Evolutionary conservation across 2,888 invertebrate genomes (phyloP), one percentile per base, ranked within the genome.

Genomic region (Synanthedon tipuliformis): DNA sequence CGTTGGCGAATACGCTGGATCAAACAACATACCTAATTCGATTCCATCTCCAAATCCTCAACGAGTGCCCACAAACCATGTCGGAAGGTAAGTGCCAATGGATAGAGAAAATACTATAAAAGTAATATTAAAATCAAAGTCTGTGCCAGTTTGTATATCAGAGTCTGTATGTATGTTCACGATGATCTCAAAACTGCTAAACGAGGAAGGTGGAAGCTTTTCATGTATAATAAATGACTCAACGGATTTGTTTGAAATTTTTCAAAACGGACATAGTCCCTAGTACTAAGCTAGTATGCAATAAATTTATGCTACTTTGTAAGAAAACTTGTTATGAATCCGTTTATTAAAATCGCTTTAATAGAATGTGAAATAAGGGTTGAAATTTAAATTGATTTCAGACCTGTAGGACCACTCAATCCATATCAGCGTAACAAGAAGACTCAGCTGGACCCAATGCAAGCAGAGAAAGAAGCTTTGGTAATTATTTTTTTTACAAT

Each of bases 391-490:
- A 18, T 49, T 49, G 11, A 49, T 65, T 78, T 53, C 77, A 87
- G 87, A 61, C 87, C 87, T 0, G 63, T 78, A 3, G 85, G 86
- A 58, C 82, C 87, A 11, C 73, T 78, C 54, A 81, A 86, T 54
- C 88, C 73, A 0, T 82, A 76, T 58, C 87, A 84, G 59, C 69
- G 81, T 63, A 69, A 71, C 56, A 83, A 81, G 56, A 84, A 81
- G 53, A 61, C 63, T 3, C 63, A 69, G 3, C 88, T 87, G 67
- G 89, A 87, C 62, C 87, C 75, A 2, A 62, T 86, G 4, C 85
- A 88, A 68, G 88, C 86, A 2, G 91, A 91, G 73, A 90, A 89
- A 61, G 90, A 91, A 71, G 90, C 90, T 15, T 65, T 90, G 83
- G 90, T 90, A 77, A 79, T 52, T n/a, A 11, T 52, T n/a, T 15